phyloP scores from a whole-genome alignment of 2,113 vertebrate genomes.

The Hiodon tergisus region DNA sequence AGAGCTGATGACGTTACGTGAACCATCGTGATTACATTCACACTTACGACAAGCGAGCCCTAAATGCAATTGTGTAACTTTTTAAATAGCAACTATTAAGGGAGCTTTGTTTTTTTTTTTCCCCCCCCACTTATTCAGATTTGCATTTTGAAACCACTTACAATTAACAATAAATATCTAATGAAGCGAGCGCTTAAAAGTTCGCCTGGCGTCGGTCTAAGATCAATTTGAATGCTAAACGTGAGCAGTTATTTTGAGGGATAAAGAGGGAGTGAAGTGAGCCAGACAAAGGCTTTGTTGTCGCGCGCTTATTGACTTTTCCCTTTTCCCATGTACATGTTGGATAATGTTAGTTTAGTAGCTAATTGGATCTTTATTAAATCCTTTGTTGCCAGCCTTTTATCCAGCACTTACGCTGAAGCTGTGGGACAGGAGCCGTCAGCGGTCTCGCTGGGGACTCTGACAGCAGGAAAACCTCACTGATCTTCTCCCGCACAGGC shows the following conservation, averaged over 20 bases:
- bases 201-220: background rate
- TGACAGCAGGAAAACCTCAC: background rate
- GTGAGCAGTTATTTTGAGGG: conserved; percentile 6
- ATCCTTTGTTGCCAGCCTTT: conserved; percentile 25
- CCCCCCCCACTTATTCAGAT: conserved; percentile 10
- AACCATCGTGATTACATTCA: no score
- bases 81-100: no score
- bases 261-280: conserved; percentile 1
- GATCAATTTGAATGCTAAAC: conserved; percentile 22
- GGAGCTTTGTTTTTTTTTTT: no score
- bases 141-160: conserved; percentile 1
- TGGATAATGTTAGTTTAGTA: conserved; percentile 28
- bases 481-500: background rate
- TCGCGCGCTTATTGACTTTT: conserved; percentile 23
- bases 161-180: conserved; percentile 7
- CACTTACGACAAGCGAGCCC: no score
- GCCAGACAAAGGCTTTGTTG: conserved; percentile 19
- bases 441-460: background rate
- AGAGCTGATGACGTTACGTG: no score
- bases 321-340: conserved; percentile 19
- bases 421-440: conserved; percentile 10
- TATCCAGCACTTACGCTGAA: conserved; percentile 22
- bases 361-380: conserved; percentile 40
- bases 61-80: no score
- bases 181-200: conserved; percentile 1